Evolutionary conservation across 2,888 invertebrate species (phyloP), one percentile per base, ranked within the genome.

Genomic region (Agelastica alni): DNA sequence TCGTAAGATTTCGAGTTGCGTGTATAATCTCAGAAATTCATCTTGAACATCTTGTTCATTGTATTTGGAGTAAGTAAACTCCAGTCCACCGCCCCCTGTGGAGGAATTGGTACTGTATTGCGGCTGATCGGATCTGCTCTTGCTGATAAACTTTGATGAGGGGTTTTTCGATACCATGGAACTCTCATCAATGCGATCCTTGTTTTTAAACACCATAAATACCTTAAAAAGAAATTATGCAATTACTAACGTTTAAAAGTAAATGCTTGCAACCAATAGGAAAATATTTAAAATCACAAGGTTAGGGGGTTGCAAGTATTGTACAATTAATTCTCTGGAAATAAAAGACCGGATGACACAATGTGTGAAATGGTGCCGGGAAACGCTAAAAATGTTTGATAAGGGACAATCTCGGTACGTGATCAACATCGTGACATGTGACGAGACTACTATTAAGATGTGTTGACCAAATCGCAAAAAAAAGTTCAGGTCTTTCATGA

Each of bases 121-220:
- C 4, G 85, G 85, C 63, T 84, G 77, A 51, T 74, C 83, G 0
- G 83, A 80, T 39, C 86, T 77, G 5, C 85, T 81, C 69, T 84
- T 83, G 32, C 78, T 77, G 42, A 88, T 75, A 78, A 92, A 92
- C 78, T 92, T 92, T 51, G 84, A 84, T 4, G 85, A 83, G 42
- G 83, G 82, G 34, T 82, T 78, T 71, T 85, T 85, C 18, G 84
- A 80, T 51, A 83, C 83, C 75, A 84, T 80, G 43, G 86, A 86
- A 2, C 85, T 85, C 67, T 90, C 89, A 53, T 87, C 88, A 46
- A 83, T 83, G 72, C 93, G 92, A 17, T 91, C 93, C 36, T 88
- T 87, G 9, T 93, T 93, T 71, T 93, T 91, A 75, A 93, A 88
- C 49, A 96, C 95, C 83, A 96, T 88, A 78, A 95, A 95, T 3